phyloP scores from a whole-genome alignment of 2,113 vertebrate genomes.

The Crotophaga sulcirostris region DNA sequence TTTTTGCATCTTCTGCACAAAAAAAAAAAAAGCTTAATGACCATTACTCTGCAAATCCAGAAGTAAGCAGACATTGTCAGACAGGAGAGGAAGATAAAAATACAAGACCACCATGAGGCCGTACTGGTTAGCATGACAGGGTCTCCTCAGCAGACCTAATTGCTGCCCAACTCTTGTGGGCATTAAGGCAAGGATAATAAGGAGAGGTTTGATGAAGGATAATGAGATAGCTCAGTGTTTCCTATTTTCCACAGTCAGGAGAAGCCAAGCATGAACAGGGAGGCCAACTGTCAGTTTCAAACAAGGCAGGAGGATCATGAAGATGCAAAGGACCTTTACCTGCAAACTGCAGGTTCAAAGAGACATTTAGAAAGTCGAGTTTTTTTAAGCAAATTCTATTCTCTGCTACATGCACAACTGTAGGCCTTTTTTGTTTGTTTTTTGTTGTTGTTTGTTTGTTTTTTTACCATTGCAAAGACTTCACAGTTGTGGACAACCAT shows the following conservation, averaged over 20 bases:
- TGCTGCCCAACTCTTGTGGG: not conserved
- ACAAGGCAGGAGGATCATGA: not conserved
- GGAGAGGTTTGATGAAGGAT: not conserved
- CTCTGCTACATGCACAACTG: not conserved
- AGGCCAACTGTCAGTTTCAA: not conserved
- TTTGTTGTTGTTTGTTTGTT: too few relatives aligned
- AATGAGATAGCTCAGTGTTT: not conserved
- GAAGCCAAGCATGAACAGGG: not conserved
- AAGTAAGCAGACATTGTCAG: not conserved
- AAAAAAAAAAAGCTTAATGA: not conserved
- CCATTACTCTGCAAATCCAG: not conserved
- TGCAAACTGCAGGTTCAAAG: not conserved
- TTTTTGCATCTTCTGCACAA: not conserved
- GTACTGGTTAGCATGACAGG: rapidly evolving
- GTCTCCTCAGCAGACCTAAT: not conserved
- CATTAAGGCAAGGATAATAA: not conserved
- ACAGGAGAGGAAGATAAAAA: not conserved
- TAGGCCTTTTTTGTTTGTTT: not conserved
- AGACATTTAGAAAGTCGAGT: not conserved
- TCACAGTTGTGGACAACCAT: not conserved
- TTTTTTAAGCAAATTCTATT: not conserved
- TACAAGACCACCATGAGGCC: not conserved
- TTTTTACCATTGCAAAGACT: not conserved
- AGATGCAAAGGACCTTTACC: not conserved
- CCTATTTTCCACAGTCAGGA: not conserved